phyloP scores from a whole-genome alignment of 2,888 invertebrate species.

The Nycteola revayana region DNA sequence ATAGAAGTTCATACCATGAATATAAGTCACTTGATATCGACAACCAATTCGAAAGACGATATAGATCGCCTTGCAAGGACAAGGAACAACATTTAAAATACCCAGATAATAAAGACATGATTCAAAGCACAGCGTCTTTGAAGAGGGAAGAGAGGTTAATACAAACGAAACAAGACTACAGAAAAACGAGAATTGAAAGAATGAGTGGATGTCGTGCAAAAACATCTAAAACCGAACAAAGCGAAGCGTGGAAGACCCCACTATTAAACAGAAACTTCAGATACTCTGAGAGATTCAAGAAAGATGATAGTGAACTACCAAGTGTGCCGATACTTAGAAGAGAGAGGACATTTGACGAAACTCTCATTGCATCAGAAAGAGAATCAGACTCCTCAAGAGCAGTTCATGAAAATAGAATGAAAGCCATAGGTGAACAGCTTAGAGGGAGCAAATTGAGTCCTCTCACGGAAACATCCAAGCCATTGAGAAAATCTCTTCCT shows the following conservation, averaged over 20 bases:
- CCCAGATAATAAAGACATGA: conserved; percentile 68
- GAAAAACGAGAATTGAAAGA: conserved; percentile 73
- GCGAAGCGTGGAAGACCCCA: conserved; percentile 74
- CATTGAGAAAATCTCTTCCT: conserved; percentile 79
- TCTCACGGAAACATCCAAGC: conserved; percentile 57
- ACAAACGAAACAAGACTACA: conserved; percentile 75
- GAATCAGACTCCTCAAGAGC: conserved; percentile 60
- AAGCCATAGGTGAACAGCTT: conserved; percentile 57
- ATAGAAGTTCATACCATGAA: conserved; percentile 57
- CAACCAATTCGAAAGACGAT: conserved; percentile 67
- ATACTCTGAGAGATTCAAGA: conserved; percentile 74
- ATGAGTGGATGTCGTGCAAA: conserved; percentile 74
- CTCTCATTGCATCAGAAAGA: conserved; percentile 58
- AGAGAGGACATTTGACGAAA: conserved; percentile 77
- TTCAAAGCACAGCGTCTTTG: conserved; percentile 62
- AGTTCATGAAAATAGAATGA: conserved; percentile 58
- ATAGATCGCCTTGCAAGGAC: conserved; percentile 68
- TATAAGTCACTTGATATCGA: conserved; percentile 66
- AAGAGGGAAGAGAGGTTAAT: conserved; percentile 74
- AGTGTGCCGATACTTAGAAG: conserved; percentile 64
- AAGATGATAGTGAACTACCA: conserved; percentile 60
- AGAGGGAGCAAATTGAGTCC: conserved; percentile 55
- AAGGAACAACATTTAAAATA: conserved; percentile 70
- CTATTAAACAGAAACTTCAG: conserved; percentile 72
- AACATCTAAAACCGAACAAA: conserved; percentile 68